phyloP scores from a whole-genome alignment of 2,797 vertebrate genomes.

The Falco naumanni region DNA sequence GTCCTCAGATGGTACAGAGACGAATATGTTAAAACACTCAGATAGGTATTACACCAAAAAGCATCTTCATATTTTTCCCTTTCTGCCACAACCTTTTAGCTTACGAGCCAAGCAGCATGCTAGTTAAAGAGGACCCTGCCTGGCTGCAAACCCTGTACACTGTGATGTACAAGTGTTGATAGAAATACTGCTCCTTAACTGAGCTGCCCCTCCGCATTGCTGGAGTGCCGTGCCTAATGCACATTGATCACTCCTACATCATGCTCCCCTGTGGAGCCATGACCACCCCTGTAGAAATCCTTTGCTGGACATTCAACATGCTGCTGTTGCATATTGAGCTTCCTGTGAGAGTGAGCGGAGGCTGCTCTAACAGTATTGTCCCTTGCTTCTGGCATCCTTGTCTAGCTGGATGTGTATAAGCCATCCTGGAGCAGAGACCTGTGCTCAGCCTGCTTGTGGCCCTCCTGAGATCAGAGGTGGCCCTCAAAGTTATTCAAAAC shows the following conservation, averaged over 20 bases:
- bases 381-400: neutral
- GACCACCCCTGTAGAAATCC: neutral
- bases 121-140: neutral
- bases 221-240: rapidly evolving
- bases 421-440: neutral
- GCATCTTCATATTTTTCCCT: neutral
- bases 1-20: neutral
- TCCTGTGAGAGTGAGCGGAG: neutral
- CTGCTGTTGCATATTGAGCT: neutral
- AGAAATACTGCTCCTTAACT: neutral
- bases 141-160: neutral
- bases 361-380: neutral
- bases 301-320: rapidly evolving
- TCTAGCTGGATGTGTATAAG: neutral
- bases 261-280: neutral
- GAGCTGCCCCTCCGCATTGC: neutral
- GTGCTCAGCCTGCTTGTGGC: neutral
- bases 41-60: neutral
- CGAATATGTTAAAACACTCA: neutral
- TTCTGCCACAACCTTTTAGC: neutral
- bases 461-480: neutral
- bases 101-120: neutral
- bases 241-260: neutral
- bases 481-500: neutral
- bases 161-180: neutral